phyloP scores from a whole-genome alignment of 2,888 invertebrate species.

The Platycheirus albimanus region DNA sequence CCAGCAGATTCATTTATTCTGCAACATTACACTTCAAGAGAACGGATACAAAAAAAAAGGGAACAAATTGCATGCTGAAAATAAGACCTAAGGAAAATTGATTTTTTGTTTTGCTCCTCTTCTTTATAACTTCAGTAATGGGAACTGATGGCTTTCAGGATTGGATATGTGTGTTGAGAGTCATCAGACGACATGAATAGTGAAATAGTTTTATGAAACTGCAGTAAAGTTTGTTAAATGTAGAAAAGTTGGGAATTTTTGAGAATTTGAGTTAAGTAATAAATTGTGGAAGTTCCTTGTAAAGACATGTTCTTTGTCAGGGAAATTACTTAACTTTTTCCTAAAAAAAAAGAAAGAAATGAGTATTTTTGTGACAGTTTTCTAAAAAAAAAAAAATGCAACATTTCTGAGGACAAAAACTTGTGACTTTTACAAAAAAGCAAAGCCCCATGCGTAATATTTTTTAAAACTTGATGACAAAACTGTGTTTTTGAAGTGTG shows the following conservation, averaged over 20 bases:
- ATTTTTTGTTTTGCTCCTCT: neutral
- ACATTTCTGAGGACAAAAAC: no score
- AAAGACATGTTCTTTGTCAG: neutral
- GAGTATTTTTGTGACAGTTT: no score
- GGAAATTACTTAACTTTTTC: neutral
- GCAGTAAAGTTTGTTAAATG: neutral
- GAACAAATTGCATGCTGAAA: conserved; percentile 30
- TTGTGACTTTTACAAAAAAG: no score
- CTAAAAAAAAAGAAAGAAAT: no score
- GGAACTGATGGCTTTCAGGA: conserved; percentile 16
- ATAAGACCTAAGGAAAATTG: conserved; percentile 19
- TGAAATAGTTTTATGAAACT: neutral
- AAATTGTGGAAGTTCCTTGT: neutral
- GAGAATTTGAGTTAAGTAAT: neutral
- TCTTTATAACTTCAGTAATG: conserved; percentile 1
- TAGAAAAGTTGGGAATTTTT: neutral
- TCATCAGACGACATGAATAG: conserved; percentile 9
- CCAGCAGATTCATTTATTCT: conserved; percentile 40
- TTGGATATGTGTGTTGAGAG: conserved; percentile 1
- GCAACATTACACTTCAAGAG: conserved; percentile 50
- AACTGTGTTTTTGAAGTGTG: no score
- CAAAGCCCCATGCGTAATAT: no score
- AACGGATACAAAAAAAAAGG: neutral
- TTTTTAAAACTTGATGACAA: no score
- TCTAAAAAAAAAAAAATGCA: no score